Evolutionary conservation across 2,888 invertebrate genomes (phyloP), one percentile per base, ranked within the genome.

Genomic region (Troides helena): DNA sequence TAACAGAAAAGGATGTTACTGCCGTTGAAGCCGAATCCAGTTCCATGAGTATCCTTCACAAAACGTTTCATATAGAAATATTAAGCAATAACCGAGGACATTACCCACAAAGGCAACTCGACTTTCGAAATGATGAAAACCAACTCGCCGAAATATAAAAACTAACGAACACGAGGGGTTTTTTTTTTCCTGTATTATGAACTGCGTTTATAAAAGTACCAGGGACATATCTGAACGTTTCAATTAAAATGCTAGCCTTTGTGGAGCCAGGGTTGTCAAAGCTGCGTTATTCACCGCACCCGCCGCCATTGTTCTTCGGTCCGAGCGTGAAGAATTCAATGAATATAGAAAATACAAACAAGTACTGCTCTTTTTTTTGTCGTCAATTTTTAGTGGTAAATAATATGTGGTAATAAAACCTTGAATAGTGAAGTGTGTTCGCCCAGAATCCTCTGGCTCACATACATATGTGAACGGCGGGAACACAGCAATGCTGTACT

Each of bases 211-310:
- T 62, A 66, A 70, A 69, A 66, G 58, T 62, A 62, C 62, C 59
- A 65, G 50, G 62, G 69, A 70, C 69, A 70, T 70, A 66, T 70
- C 69, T 66, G 69, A 66, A 62, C 66, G 66, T 70, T 70, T 70
- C 69, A 66, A 70, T 70, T 70, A 70, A 69, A 70, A 66, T 66
- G 62, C 66, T 66, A 62, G 66, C 53, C 62, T 70, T 70, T 70
- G 66, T 70, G 14, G 57, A 62, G 25, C 18, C 7, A 70, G 69
- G 69, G 69, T 63, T 66, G 69, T 30, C 66, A 50, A 66, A 58
- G 23, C 46, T 59, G 59, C 12, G 43, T 46, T 65, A 57, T 65
- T 65, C 61, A 57, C 61, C 18, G 68, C 64, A 18, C 25, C 36
- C 57, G 23, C 18, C 53, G n/a, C 61, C 61, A 61, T 61, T 65